phyloP scores from a whole-genome alignment of 2,888 invertebrate genomes.

The Thymelicus lineola region DNA sequence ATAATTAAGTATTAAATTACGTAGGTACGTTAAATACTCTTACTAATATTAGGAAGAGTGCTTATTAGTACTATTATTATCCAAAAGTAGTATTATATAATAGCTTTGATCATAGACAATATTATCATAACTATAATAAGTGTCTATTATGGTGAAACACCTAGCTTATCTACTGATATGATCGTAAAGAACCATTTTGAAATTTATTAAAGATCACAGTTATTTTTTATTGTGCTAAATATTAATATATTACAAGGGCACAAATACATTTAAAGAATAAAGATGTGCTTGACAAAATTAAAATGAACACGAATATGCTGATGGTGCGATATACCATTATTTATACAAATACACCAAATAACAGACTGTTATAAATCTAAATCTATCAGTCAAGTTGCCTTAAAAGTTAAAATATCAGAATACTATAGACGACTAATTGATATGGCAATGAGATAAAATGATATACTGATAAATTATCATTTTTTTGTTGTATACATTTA shows the following conservation, averaged over 20 bases:
- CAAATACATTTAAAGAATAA: not conserved
- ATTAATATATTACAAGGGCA: slow-evolving; percentile 49
- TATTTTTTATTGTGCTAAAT: slow-evolving; percentile 61
- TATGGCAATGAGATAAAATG: not conserved
- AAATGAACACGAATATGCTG: slow-evolving; percentile 17
- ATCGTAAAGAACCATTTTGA: slow-evolving; percentile 39
- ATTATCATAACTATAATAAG: not conserved
- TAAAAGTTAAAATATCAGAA: slow-evolving; percentile 12
- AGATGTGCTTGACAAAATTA: slow-evolving; percentile 10
- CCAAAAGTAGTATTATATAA: slow-evolving; percentile 1
- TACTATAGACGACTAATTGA: not conserved
- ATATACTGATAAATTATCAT: too few species aligned
- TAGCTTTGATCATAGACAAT: slow-evolving; percentile 4
- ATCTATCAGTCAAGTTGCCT: slow-evolving; percentile 68
- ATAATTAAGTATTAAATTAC: not conserved
- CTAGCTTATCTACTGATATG: slow-evolving; percentile 16
- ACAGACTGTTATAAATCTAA: slow-evolving; percentile 53
- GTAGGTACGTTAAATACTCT: slow-evolving; percentile 10
- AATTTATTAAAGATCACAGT: slow-evolving; percentile 63
- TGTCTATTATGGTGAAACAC: slow-evolving; percentile 3
- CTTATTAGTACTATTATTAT: slow-evolving; percentile 12
- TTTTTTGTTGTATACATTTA: too few species aligned
- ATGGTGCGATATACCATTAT: slow-evolving; percentile 20
- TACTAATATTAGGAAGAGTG: slow-evolving; percentile 22
- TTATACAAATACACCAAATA: slow-evolving; percentile 41